Evolutionary conservation across 2,797 vertebrate species (phyloP).

Genomic region (Ctenosaura bakeri): DNA sequence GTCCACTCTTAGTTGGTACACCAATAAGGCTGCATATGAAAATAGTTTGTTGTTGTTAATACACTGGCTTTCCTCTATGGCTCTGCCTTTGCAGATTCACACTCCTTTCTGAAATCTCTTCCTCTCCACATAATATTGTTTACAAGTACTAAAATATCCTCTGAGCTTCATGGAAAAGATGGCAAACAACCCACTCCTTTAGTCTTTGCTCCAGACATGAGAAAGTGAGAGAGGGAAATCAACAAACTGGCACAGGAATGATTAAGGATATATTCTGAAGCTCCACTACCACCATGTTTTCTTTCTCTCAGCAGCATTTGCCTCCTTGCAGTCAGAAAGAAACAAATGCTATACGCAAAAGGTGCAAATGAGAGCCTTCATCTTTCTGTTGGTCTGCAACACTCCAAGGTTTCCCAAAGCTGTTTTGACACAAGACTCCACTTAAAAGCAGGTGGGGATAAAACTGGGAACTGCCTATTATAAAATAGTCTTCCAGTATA

Average conservation of each 20-base stretch:
- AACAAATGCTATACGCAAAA: background rate
- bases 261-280: background rate
- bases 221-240: background rate
- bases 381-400: background rate
- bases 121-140: background rate
- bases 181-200: background rate
- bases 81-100: background rate
- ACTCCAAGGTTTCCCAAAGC: background rate
- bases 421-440: background rate
- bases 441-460: background rate
- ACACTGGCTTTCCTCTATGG: conserved; percentile 34
- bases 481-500: background rate
- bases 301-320: conserved; percentile 25
- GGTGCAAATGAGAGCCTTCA: background rate
- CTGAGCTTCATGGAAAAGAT: conserved; percentile 15
- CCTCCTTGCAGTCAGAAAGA: background rate
- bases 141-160: conserved; percentile 32
- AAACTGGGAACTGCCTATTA: background rate
- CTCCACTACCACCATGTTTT: background rate
- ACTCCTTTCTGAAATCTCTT: background rate
- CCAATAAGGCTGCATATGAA: conserved; percentile 24
- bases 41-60: background rate
- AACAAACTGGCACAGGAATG: conserved; percentile 36
- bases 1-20: background rate
- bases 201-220: conserved; percentile 41